These are phyloP conservation scores for Asarcornis scutulata DNA, from an alignment of 2,113 vertebrate genomes.

Conservation along the genomic window DNA sequence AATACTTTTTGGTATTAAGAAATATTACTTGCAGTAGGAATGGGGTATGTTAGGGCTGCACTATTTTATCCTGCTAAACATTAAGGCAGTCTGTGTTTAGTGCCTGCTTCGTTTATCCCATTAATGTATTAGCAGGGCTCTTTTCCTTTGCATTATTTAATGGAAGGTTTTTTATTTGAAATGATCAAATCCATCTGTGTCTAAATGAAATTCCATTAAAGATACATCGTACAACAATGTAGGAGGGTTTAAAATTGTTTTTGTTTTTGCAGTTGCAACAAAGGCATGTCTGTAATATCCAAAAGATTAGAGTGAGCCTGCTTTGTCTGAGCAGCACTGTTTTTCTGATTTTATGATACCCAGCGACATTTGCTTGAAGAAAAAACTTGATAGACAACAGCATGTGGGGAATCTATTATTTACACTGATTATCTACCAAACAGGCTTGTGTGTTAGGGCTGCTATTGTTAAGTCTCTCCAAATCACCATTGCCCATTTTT, in stretches of 20 bases:
- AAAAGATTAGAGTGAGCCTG: background rate
- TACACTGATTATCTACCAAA: background rate
- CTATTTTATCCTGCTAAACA: background rate
- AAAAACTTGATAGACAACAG: background rate
- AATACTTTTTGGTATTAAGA: conserved; percentile 55
- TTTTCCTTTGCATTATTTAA: background rate
- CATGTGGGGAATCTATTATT: background rate
- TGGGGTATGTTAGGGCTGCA: conserved; percentile 8
- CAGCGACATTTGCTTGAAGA: background rate
- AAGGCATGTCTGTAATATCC: accelerated
- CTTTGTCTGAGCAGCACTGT: background rate
- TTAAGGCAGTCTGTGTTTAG: background rate
- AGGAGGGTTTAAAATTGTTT: background rate
- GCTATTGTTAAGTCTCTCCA: background rate
- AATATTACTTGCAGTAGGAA: conserved; percentile 10
- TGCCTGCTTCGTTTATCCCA: background rate
- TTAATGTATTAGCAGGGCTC: background rate
- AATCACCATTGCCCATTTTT: background rate
- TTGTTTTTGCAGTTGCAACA: background rate
- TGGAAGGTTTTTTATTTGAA: background rate
- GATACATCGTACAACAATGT: accelerated
- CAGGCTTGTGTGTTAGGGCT: background rate
- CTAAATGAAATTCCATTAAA: background rate
- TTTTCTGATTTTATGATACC: background rate
- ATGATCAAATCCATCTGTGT: background rate